Base-by-base conservation (phyloP, 2,888 invertebrate species). In the Anorthoa munda region DNA sequence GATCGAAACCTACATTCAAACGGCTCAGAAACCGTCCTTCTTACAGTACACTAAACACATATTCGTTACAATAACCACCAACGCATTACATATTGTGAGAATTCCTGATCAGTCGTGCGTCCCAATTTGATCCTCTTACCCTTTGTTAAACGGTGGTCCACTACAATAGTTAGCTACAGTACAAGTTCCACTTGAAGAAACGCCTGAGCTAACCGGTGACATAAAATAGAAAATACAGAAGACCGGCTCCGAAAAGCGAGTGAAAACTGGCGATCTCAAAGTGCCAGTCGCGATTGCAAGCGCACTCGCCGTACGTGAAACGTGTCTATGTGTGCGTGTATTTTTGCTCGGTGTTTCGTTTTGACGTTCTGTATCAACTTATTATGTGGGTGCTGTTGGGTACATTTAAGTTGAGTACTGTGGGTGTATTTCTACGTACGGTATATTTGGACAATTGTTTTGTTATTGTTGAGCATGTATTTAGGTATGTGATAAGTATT, bases 171-270 rank as follows among this genome's bases (percentile, higher is more conserved):
- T 58, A 65, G 70, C 61, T 58, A 66, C 48, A 59, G 48, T 58
- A 55, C 63, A 31, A 64, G 61, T 83, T 79, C 75, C 80, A 71
- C 65, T 75, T 79, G 67, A 81, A 83, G 65, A 61, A 80, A 71
- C 71, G 63, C 15, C 31, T 65, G 48, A 65, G 66, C 48, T 66
- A 59, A 66, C 48, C 50, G 31, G 46, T 70, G 45, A 12, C 13
- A 67, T 4, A n/a, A 23, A 2, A 15, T 17, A 21, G 4, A 50
- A 1, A 7, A 0, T 13, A 1, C 31, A 74, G 68, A 46, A 73
- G 18, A 2, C 1, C 1, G 4, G 1, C 1, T 31, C 7, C 5
- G 21, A 45, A 46, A 0, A 31, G 21, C 2, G 1, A 59, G 0
- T 4, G 7, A 26, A 51, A 18, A n/a, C 2, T 7, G 31, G 31